Percentiles rank a stretch among this genome's conserved stretches.
Evolutionary conservation across 2,113 vertebrate genomes (phyloP).

Genomic region (Phasianus colchicus): DNA sequence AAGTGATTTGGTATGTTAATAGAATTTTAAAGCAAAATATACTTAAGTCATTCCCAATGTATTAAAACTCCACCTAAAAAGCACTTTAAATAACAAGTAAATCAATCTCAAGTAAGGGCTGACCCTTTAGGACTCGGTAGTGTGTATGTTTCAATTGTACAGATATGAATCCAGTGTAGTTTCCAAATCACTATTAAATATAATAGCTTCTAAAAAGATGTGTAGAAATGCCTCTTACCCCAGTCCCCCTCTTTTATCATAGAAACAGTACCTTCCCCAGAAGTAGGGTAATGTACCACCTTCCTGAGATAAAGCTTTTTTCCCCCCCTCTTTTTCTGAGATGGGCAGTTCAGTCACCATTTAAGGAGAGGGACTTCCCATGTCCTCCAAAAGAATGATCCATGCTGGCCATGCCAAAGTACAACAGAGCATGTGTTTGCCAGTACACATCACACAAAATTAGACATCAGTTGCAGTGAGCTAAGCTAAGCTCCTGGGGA

Average conservation of each 20-base stretch:
- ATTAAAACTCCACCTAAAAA: not conserved
- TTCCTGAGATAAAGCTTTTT: not conserved
- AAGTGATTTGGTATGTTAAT: not conserved
- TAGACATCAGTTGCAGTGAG: not conserved
- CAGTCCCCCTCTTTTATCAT: not conserved
- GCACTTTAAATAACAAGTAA: not conserved
- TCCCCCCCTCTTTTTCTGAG: not conserved
- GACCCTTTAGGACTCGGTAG: not conserved
- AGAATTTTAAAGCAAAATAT: too few species aligned
- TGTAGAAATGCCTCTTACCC: not conserved
- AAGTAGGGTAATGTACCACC: not conserved
- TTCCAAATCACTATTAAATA: not conserved
- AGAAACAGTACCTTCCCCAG: not conserved
- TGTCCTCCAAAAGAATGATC: not conserved
- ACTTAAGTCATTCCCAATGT: not conserved
- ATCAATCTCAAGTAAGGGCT: not conserved
- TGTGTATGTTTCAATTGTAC: not conserved
- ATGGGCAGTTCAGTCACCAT: accelerated
- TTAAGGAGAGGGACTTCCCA: not conserved
- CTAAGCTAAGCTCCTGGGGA: not conserved
- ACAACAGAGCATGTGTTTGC: accelerated
- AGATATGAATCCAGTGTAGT: not conserved
- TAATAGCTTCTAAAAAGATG: not conserved
- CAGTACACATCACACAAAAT: not conserved
- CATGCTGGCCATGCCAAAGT: not conserved